These are phyloP conservation scores for Bugulina stolonifera DNA, from an alignment of 2,888 invertebrate genomes.

Conservation along the genomic window DNA sequence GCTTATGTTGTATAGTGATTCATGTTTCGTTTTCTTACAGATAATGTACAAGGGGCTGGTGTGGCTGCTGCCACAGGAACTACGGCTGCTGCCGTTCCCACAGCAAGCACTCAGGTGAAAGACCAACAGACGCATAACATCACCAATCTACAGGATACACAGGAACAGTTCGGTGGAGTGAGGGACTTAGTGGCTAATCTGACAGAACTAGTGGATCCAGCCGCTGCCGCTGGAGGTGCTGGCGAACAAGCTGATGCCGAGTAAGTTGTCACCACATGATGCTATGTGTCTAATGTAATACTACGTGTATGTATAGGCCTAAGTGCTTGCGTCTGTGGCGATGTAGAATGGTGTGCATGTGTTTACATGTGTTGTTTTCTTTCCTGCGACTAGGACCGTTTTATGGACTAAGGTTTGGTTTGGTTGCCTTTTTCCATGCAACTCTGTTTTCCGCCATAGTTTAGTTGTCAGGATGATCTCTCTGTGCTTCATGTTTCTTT, in stretches of 20 bases:
- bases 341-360: no score
- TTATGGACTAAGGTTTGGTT: no score
- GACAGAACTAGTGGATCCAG: slow-evolving; percentile 20
- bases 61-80: no score
- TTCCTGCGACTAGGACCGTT: no score
- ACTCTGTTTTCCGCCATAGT: no score
- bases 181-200: slow-evolving; percentile 1
- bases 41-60: no score
- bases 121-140: background rate
- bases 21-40: background rate
- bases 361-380: background rate
- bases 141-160: background rate
- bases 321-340: no score
- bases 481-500: no score
- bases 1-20: background rate
- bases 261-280: background rate
- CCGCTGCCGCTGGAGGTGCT: background rate
- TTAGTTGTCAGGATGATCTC: no score
- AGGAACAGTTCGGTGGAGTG: background rate
- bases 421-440: no score
- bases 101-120: background rate
- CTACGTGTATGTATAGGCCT: no score
- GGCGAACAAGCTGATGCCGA: slow-evolving; percentile 18
- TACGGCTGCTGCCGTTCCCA: background rate
- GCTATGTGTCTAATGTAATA: no score